Conservation (phyloP, 2,888 invertebrate genomes). For the Oithona nana region DNA sequence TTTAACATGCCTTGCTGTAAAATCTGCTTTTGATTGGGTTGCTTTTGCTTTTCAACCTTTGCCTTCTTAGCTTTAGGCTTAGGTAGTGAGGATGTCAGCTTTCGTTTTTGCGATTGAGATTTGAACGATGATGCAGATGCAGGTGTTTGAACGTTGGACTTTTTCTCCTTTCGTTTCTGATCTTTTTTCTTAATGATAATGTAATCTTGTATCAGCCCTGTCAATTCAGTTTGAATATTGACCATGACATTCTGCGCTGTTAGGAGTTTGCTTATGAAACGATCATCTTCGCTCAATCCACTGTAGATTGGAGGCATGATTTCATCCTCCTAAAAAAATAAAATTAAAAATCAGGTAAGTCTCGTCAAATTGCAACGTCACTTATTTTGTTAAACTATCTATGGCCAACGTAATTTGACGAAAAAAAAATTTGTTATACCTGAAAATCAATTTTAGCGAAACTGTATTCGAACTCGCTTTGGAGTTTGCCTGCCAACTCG, state of each 20-base stretch:
- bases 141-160: too few species aligned
- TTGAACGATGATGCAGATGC: too few species aligned
- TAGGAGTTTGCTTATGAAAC: neutral
- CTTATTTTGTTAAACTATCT: neutral
- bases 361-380: neutral
- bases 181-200: neutral
- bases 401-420: too few species aligned
- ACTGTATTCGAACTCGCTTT: neutral
- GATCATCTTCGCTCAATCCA: neutral
- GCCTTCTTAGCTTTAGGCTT: too few species aligned
- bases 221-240: neutral
- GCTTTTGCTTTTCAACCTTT: neutral
- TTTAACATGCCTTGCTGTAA: neutral
- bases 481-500: neutral
- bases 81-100: too few species aligned
- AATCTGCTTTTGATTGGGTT: neutral
- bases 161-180: neutral
- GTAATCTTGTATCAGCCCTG: neutral
- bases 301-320: neutral
- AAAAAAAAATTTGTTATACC: too few species aligned
- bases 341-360: neutral
- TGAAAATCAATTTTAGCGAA: neutral
- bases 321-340: neutral
- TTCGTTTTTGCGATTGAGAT: too few species aligned
- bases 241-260: neutral